Conservation (phyloP, 2,113 vertebrate genomes). For the Sinocyclocheilus grahami region DNA sequence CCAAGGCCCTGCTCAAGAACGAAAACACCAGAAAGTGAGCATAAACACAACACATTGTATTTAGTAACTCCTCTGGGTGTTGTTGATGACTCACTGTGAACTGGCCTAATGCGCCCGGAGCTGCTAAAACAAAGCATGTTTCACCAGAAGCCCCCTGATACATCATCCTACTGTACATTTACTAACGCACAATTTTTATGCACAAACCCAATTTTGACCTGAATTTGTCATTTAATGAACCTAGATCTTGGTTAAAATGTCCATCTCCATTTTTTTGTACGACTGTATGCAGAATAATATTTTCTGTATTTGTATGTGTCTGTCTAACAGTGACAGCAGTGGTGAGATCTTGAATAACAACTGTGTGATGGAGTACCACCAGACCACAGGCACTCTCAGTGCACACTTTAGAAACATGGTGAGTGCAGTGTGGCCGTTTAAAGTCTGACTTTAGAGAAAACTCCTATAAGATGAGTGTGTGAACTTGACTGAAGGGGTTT, state of each 20-base stretch:
- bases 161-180: background rate
- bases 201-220: background rate
- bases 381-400: constrained; percentile 91
- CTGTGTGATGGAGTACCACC: constrained; percentile 98
- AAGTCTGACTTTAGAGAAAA: constrained; percentile 7
- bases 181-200: background rate
- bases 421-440: constrained; percentile 56
- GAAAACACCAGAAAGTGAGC: constrained; percentile 89
- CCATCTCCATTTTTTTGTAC: background rate
- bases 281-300: background rate
- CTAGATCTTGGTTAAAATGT: no score
- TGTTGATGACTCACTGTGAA: background rate
- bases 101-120: background rate
- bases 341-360: constrained; percentile 97
- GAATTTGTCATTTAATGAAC: background rate
- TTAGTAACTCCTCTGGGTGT: background rate
- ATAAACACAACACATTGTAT: background rate
- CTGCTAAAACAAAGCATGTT: background rate
- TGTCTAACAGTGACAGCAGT: constrained; percentile 84
- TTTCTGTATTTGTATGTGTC: background rate
- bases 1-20: constrained; percentile 91
- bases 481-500: background rate
- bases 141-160: background rate
- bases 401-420: constrained; percentile 98
- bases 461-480: background rate